Percentiles rank a stretch among this genome's conserved stretches.
Conservation (phyloP, 2,888 invertebrate genomes). For the Pterobdella sp. region DNA sequence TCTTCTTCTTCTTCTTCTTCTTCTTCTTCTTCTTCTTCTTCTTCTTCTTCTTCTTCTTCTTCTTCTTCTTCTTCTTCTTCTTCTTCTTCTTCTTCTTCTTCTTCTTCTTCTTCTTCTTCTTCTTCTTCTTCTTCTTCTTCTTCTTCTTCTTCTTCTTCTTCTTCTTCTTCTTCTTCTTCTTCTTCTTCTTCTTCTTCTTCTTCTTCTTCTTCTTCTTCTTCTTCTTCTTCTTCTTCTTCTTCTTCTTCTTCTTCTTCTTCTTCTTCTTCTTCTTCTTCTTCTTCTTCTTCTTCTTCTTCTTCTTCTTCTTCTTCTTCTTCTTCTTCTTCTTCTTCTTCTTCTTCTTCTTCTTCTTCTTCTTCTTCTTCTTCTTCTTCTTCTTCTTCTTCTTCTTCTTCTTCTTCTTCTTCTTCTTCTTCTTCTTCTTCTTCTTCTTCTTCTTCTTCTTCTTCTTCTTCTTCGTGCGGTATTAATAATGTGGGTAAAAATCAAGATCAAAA, state of each 20-base stretch:
- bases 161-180: slow-evolving; percentile 31
- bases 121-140: background rate
- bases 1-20: slow-evolving; percentile 1
- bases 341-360: slow-evolving; percentile 5
- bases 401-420: slow-evolving; percentile 34
- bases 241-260: background rate
- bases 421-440: slow-evolving; percentile 28
- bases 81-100: background rate
- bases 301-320: slow-evolving; percentile 13
- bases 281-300: slow-evolving; percentile 14
- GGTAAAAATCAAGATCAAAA: no score
- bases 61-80: slow-evolving; percentile 15
- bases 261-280: slow-evolving; percentile 6
- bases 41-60: slow-evolving; percentile 1
- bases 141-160: slow-evolving; percentile 3
- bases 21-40: slow-evolving; percentile 1
- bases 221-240: slow-evolving; percentile 7
- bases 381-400: slow-evolving; percentile 1
- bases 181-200: slow-evolving; percentile 33
- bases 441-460: background rate
- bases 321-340: background rate
- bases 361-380: background rate
- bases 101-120: slow-evolving; percentile 6
- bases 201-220: slow-evolving; percentile 33
- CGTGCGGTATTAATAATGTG: no score